Percentiles rank a stretch among this genome's conserved stretches.
phyloP scores from a whole-genome alignment of 2,113 vertebrate species.

The Bungarus multicinctus region DNA sequence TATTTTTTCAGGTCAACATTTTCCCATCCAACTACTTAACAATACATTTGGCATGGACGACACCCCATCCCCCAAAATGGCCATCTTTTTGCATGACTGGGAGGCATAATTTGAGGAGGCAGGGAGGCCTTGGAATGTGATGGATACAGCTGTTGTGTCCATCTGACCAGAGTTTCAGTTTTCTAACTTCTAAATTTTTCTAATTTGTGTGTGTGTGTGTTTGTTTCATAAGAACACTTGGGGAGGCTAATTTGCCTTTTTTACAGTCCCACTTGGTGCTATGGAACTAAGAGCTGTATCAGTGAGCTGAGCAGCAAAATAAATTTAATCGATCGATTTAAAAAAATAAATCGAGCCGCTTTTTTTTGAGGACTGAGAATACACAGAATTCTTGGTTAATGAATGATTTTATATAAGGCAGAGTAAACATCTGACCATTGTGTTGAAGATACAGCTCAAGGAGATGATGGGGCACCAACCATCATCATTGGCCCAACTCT shows the following conservation, averaged over 20 bases:
- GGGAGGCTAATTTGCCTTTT: background rate
- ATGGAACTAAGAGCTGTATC: background rate
- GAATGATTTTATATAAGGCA: background rate
- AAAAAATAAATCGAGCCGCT: background rate
- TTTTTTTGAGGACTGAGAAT: background rate
- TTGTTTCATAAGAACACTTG: background rate
- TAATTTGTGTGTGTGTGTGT: background rate
- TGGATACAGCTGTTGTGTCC: background rate
- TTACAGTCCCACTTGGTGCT: background rate
- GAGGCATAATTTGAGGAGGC: background rate
- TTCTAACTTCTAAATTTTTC: background rate
- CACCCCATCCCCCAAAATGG: background rate
- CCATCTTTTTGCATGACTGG: background rate
- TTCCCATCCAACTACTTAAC: background rate
- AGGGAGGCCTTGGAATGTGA: background rate
- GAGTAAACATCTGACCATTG: background rate
- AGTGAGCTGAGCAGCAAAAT: background rate
- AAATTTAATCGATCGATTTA: background rate
- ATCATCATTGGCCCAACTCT: background rate
- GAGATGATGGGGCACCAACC: background rate
- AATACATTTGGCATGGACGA: background rate
- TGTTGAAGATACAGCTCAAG: background rate
- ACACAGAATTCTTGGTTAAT: background rate
- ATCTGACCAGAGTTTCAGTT: background rate
- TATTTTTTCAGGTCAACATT: constrained; percentile 76